Evolutionary conservation across 2,888 invertebrate genomes (phyloP), one percentile per base, ranked within the genome.

Genomic region (Dastarcus helophoroides): DNA sequence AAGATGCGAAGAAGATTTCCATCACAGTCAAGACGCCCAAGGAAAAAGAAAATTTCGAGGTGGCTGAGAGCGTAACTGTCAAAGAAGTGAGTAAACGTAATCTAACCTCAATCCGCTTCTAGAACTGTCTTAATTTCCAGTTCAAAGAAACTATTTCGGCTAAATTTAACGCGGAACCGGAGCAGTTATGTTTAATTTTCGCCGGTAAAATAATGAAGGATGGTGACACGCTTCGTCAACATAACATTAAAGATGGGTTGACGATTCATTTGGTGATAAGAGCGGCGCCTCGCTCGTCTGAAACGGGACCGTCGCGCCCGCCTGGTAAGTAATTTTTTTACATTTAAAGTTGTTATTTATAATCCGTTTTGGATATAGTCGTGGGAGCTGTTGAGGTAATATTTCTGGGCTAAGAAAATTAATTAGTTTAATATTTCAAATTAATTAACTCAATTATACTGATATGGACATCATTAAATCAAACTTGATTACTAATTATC

Each of bases 181-280:
- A 91, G 49, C 88, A 88, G 56, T 65, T 97, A 50, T 93, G 94
- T 61, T 71, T 97, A 35, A 97, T 97, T 58, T 97, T 95, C 66
- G 94, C 94, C 60, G 97, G 97, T 34, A 97, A 97, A 72, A 97
- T 97, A 41, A 79, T 97, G 77, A 97, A 95, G 63, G 95, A 97
- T 67, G 75, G 73, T 41, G 97, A 97, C 56, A 79, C 80, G 29
- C 63, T 97, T 33, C 70, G 73, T 44, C 79, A 80, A 51, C 90
- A 91, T 62, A 84, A 86, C 58, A 83, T 97, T 49, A 89, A 86
- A 61, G 91, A 95, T 71, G 95, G 94, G 26, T 70, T 93, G 53
- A 90, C 93, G 31, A 84, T 97, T 37, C 97, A 98, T 65, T 71
- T 97, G 49, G 95, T 95, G 31, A 81, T 95, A 42, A 86, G 88